A percentile compares a stretch with the other conserved stretches of the same genome.
phyloP scores from a whole-genome alignment of 1,140 invertebrate genomes.

The Batillaria attramentaria region DNA sequence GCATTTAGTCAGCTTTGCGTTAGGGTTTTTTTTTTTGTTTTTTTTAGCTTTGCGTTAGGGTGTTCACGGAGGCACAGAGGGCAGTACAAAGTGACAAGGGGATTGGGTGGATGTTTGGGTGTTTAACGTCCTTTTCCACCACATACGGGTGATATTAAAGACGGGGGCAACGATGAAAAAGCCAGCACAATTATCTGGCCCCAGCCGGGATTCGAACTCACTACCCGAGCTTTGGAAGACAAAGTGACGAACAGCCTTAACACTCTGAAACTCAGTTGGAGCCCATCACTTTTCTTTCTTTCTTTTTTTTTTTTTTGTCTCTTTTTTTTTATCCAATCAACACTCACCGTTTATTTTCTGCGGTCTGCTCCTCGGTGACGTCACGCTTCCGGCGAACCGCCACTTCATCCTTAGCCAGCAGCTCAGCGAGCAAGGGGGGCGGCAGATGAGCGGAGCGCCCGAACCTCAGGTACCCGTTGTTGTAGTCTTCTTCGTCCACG shows the following conservation, averaged over 20 bases:
- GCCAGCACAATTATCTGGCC: not conserved
- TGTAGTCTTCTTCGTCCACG: not conserved
- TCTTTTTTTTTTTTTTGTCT: not conserved
- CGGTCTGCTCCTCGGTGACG: not conserved
- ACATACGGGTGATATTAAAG: too few species aligned
- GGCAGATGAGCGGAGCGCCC: not conserved
- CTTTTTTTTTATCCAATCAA: not conserved
- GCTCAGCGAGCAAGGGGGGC: not conserved
- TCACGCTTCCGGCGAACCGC: constrained; percentile 2
- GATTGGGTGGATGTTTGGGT: too few species aligned
- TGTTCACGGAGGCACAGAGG: too few species aligned
- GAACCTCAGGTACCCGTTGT: constrained; percentile 11
- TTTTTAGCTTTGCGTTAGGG: too few species aligned
- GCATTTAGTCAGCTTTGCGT: too few species aligned
- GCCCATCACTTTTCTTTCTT: not conserved
- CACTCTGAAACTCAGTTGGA: not conserved
- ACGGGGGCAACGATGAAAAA: too few species aligned
- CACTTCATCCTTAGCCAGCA: not conserved
- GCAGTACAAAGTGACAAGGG: too few species aligned
- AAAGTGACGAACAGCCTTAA: not conserved
- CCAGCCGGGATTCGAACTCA: too few species aligned
- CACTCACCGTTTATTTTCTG: not conserved
- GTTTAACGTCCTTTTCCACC: too few species aligned
- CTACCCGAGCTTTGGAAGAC: too few species aligned
- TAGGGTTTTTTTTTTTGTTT: too few species aligned